A percentile compares a stretch with the other conserved stretches of the same genome.
phyloP scores from a whole-genome alignment of 2,113 vertebrate species.

The Rafetus swinhoei region DNA sequence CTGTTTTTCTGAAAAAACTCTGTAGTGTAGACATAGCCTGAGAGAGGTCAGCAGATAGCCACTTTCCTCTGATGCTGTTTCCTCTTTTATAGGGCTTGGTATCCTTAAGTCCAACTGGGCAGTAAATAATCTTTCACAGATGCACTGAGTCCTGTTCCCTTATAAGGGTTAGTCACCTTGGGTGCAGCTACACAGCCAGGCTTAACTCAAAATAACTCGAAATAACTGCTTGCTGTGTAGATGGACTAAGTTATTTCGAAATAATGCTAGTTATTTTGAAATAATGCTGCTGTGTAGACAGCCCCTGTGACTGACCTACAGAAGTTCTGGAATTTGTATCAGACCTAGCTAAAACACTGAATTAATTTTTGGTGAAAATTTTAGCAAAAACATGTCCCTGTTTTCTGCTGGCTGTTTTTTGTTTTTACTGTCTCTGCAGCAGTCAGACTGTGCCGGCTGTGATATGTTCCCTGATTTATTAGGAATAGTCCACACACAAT shows the following conservation, averaged over 20 bases:
- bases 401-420: background rate
- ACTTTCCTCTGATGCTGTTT: background rate
- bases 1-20: too few relatives aligned
- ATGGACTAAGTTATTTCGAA: too few relatives aligned
- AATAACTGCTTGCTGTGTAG: too few relatives aligned
- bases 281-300: too few relatives aligned
- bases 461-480: background rate
- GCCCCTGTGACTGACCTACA: background rate
- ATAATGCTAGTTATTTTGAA: too few relatives aligned
- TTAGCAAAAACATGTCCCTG: background rate
- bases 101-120: background rate
- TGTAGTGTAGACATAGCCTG: too few relatives aligned
- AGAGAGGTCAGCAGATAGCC: background rate
- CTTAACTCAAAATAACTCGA: too few relatives aligned
- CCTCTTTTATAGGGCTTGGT: background rate
- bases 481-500: background rate
- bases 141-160: background rate
- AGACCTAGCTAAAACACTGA: background rate
- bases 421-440: background rate
- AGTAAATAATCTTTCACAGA: background rate
- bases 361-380: background rate
- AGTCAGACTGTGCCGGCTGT: background rate
- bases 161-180: background rate
- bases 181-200: too few relatives aligned
- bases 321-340: background rate